These are phyloP conservation scores for Ophthalmolycus amberensis DNA, from an alignment of 2,113 vertebrate species.

Conservation along the genomic window DNA sequence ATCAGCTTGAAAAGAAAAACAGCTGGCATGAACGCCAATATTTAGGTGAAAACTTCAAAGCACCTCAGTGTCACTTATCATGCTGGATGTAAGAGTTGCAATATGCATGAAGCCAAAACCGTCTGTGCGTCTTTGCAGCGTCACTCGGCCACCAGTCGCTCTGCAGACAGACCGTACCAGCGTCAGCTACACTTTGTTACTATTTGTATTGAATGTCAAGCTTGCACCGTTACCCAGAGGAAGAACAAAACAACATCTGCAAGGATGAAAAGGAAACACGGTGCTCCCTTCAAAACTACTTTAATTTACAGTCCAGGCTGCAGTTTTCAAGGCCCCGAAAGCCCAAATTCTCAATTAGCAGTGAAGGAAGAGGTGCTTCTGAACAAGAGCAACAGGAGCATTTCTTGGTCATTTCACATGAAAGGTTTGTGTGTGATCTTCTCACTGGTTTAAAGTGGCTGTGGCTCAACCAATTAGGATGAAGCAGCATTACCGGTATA, in stretches of 20 bases:
- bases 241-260: slow-evolving; percentile 13
- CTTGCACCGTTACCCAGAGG: not conserved
- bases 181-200: not conserved
- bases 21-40: not conserved
- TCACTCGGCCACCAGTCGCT: not conserved
- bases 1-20: not conserved
- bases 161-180: not conserved
- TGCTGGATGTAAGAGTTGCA: not conserved
- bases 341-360: not conserved
- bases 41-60: not conserved
- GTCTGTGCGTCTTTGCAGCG: not conserved
- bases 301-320: not conserved
- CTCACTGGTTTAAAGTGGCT: not conserved
- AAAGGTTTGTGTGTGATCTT: not conserved
- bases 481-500: not conserved
- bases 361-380: not conserved
- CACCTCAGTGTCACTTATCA: not conserved
- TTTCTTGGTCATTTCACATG: not conserved
- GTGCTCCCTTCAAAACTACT: not conserved
- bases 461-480: not conserved
- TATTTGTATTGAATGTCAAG: not conserved
- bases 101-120: not conserved
- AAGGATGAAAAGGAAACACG: not conserved
- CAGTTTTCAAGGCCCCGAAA: not conserved
- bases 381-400: not conserved